phyloP scores from a whole-genome alignment of 2,797 vertebrate species.

The Crocodylus rhombifer region DNA sequence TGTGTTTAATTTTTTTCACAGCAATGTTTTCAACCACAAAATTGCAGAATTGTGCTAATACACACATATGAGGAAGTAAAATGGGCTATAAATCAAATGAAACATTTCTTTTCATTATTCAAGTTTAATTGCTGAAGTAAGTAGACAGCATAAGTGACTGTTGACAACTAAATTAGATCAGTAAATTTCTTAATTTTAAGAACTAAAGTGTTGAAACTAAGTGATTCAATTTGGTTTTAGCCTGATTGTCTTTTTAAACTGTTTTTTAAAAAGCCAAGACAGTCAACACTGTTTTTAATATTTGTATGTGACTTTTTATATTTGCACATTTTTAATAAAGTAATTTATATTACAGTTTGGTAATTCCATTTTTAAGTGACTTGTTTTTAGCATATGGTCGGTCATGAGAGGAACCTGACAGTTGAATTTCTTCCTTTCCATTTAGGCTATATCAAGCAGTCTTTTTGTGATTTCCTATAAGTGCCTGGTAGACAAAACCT shows the following conservation, averaged over 20 bases:
- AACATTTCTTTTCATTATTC: background rate
- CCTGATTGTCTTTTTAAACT: background rate
- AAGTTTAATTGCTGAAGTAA: background rate
- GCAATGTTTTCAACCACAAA: background rate
- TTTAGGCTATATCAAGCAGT: accelerated
- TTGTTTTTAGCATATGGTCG: background rate
- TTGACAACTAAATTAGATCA: background rate
- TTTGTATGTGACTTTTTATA: constrained; percentile 58
- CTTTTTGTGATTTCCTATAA: background rate
- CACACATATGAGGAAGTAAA: background rate
- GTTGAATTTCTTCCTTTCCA: background rate
- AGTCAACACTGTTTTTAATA: background rate
- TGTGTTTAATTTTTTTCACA: background rate
- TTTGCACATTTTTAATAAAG: constrained; percentile 75
- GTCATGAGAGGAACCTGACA: accelerated
- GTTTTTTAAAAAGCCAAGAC: background rate
- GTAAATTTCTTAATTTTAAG: background rate
- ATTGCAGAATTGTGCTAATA: background rate
- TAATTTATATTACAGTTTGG: constrained; percentile 49
- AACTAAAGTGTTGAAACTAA: background rate
- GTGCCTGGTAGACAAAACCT: background rate
- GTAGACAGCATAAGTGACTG: background rate
- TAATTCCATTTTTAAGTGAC: background rate
- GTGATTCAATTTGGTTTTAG: background rate
- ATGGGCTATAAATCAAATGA: background rate